Percentiles rank a stretch among this genome's conserved stretches.
Evolutionary conservation across 2,888 invertebrate genomes (phyloP).

Genomic region (Luperina nickerlii): DNA sequence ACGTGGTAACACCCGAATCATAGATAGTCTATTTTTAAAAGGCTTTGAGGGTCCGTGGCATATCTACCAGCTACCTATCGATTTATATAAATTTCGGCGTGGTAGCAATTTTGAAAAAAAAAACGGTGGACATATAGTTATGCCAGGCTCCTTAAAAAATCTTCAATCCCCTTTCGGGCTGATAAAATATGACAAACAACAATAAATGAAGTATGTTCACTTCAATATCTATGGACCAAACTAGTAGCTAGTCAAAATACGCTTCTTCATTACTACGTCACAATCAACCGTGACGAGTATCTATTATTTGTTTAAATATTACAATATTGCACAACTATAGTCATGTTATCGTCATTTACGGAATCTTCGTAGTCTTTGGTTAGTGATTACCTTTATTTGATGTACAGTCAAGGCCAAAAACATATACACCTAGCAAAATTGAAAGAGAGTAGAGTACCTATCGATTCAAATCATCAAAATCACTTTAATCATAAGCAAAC

Average conservation of each 20-base stretch:
- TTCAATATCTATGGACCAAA: neutral
- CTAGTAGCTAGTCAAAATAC: neutral
- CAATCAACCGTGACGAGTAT: neutral
- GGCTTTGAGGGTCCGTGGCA: too few species aligned
- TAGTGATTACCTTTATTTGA: constrained; percentile 17
- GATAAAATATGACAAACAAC: neutral
- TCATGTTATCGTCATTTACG: constrained; percentile 22
- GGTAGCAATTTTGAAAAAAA: too few species aligned
- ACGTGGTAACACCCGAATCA: neutral
- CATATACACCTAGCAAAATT: neutral
- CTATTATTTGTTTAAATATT: constrained; percentile 10
- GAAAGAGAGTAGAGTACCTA: too few species aligned
- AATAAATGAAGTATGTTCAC: neutral
- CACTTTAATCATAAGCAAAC: too few species aligned
- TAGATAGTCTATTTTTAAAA: neutral
- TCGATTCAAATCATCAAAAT: too few species aligned
- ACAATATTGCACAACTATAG: constrained; percentile 39
- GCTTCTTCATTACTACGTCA: constrained; percentile 32
- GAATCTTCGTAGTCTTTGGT: neutral
- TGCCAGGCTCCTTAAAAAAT: too few species aligned
- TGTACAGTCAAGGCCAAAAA: constrained; percentile 11
- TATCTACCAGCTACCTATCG: too few species aligned
- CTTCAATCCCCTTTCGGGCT: neutral
- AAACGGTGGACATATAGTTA: too few species aligned
- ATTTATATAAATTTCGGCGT: too few species aligned